A percentile compares a stretch with the other conserved stretches of the same genome.
Conservation (phyloP, 2,888 invertebrate species). For the Thymelicus lineola region DNA sequence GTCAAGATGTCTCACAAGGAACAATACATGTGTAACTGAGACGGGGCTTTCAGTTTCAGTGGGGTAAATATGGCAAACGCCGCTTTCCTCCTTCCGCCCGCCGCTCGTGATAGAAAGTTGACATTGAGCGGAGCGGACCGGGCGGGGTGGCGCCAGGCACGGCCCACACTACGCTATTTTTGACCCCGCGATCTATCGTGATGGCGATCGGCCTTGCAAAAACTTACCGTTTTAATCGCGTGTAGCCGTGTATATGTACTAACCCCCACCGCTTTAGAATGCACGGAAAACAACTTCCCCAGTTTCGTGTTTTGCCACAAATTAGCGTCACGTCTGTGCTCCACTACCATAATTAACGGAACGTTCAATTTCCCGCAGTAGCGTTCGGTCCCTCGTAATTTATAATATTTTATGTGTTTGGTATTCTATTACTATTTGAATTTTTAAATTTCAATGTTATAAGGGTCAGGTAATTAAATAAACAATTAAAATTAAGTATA, state of each 20-base stretch:
- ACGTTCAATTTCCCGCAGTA: conserved; percentile 47
- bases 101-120: conserved; percentile 80
- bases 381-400: conserved; percentile 10
- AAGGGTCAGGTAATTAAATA: too few species aligned
- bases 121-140: conserved; percentile 72
- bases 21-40: neutral
- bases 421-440: neutral
- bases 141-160: conserved; percentile 81
- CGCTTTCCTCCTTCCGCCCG: conserved; percentile 75
- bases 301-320: conserved; percentile 63
- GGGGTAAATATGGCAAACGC: conserved; percentile 41
- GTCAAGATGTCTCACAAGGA: neutral
- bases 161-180: conserved; percentile 76
- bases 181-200: conserved; percentile 82
- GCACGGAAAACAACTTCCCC: conserved; percentile 56
- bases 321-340: conserved; percentile 61
- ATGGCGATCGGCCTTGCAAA: conserved; percentile 79
- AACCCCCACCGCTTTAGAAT: conserved; percentile 74
- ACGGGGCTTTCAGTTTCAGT: conserved; percentile 3
- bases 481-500: too few species aligned
- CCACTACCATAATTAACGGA: conserved; percentile 55
- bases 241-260: conserved; percentile 67
- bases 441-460: too few species aligned
- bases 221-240: conserved; percentile 78
- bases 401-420: conserved; percentile 2